These are phyloP conservation scores for Calidris pugnax DNA, from an alignment of 2,113 vertebrate genomes.

Conservation along the genomic window DNA sequence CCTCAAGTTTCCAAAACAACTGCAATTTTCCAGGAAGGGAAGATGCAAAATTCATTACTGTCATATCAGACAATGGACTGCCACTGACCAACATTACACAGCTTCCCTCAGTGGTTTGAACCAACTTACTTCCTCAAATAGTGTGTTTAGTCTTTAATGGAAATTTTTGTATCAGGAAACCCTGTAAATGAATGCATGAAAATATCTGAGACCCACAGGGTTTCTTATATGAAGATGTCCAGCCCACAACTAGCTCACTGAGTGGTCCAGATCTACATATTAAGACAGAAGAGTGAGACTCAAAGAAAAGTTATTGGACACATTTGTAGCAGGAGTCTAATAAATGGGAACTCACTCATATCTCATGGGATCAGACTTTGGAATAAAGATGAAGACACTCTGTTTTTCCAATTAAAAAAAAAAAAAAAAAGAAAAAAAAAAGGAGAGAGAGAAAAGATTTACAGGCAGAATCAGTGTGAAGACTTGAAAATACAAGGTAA, in stretches of 20 bases:
- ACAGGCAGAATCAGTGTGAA: not conserved
- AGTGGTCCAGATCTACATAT: not conserved
- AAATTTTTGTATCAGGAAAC: not conserved
- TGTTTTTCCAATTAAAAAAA: not conserved
- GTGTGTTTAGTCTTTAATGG: not conserved
- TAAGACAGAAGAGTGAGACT: not conserved
- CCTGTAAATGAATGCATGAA: not conserved
- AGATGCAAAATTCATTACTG: not conserved
- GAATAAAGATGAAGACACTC: not conserved
- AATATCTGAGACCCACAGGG: not conserved
- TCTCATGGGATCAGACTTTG: not conserved
- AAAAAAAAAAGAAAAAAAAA: not conserved
- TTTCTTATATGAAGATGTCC: not conserved
- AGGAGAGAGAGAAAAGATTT: accelerated
- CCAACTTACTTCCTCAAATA: not conserved
- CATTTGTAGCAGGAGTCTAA: not conserved
- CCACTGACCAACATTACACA: not conserved
- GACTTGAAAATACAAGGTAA: not conserved
- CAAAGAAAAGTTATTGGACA: not conserved
- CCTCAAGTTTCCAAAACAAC: not conserved
- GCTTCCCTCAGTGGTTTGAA: not conserved
- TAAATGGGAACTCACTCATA: not conserved
- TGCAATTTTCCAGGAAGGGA: not conserved
- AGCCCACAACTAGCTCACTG: not conserved
- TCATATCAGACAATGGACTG: not conserved